Percentiles rank a stretch among this genome's conserved stretches.
Conservation (phyloP, 2,113 vertebrate species). For the Lipotes vexillifer region DNA sequence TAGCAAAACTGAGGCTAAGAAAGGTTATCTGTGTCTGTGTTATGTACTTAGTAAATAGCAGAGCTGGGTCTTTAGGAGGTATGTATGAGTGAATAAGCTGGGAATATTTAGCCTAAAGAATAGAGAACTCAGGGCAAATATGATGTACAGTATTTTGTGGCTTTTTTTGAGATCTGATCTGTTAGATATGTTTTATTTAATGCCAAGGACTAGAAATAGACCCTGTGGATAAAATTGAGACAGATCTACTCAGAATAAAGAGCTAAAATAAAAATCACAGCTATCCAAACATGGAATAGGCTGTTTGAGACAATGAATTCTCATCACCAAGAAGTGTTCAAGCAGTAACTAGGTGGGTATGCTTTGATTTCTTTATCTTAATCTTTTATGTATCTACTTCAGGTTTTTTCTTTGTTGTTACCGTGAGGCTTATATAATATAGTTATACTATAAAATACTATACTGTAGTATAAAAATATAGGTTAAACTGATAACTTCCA, state of each 20-base stretch:
- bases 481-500: not conserved
- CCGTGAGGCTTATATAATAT: not conserved
- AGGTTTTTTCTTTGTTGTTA: not conserved
- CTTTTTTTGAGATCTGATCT: not conserved
- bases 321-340: not conserved
- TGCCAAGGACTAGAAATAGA: not conserved
- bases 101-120: not conserved
- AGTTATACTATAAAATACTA: not conserved
- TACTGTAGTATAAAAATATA: too few relatives aligned
- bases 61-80: not conserved
- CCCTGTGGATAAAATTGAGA: not conserved
- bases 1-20: not conserved
- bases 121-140: not conserved
- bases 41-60: not conserved
- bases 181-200: not conserved
- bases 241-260: not conserved
- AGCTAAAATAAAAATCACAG: not conserved
- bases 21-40: not conserved
- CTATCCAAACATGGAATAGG: too few relatives aligned
- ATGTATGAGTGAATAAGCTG: not conserved
- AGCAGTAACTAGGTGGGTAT: not conserved
- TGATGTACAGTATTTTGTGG: not conserved
- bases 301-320: not conserved
- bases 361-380: not conserved
- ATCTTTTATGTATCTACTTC: not conserved